phyloP scores from a whole-genome alignment of 1,140 invertebrate species.

The Aphaenogaster floridana region DNA sequence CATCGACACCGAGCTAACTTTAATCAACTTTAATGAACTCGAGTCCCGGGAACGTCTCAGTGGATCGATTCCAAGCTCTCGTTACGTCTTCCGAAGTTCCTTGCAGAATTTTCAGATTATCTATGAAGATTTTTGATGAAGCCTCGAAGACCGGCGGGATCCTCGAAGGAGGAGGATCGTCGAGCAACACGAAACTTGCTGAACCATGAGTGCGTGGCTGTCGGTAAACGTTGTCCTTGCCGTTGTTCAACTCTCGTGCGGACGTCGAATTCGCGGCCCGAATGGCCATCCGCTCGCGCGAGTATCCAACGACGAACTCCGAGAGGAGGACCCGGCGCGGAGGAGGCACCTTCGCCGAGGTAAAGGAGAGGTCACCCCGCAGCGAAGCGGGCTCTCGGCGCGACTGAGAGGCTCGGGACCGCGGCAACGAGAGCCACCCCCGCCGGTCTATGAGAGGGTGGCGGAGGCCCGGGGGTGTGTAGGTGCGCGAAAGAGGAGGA shows the following conservation, averaged over 20 bases:
- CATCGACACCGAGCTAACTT: conserved; percentile 20
- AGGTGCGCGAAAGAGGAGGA: conserved; percentile 54
- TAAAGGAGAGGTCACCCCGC: conserved; percentile 76
- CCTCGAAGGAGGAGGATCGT: background rate
- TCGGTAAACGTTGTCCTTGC: background rate
- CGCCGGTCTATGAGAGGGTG: conserved; percentile 67
- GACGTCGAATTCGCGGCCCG: conserved; percentile 2
- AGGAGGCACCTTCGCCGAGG: conserved; percentile 52
- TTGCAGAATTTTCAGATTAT: conserved; percentile 1
- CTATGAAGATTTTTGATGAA: background rate
- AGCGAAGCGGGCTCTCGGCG: conserved; percentile 82
- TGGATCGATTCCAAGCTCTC: conserved; percentile 25
- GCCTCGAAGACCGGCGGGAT: background rate
- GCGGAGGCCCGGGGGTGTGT: conserved; percentile 28
- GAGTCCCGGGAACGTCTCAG: conserved; percentile 2
- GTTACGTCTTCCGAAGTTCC: conserved; percentile 7
- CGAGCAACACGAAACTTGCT: background rate
- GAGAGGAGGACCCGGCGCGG: conserved; percentile 63
- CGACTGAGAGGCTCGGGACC: conserved; percentile 80
- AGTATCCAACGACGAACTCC: conserved; percentile 47
- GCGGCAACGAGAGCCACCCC: conserved; percentile 79
- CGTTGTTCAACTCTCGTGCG: background rate
- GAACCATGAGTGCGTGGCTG: background rate
- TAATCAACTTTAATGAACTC: conserved; percentile 51
- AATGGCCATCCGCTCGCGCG: conserved; percentile 47